Percentiles rank a stretch among this genome's conserved stretches.
Evolutionary conservation across 2,888 invertebrate genomes (phyloP).

Genomic region (Synanthedon tipuliformis): DNA sequence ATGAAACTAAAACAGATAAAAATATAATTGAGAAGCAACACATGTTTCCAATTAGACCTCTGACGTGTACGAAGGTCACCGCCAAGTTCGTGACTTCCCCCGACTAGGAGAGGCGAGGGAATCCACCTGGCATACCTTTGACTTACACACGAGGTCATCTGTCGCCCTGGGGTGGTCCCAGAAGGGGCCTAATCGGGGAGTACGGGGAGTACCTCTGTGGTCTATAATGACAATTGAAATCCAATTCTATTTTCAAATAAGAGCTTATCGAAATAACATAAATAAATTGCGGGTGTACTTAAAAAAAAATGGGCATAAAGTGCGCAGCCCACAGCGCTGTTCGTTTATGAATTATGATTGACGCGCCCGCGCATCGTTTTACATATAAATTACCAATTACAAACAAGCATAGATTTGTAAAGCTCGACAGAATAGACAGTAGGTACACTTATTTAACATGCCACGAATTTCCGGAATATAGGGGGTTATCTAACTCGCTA

Average conservation of each 20-base stretch:
- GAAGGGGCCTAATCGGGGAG: not conserved
- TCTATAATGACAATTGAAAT: not conserved
- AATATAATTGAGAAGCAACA: no score
- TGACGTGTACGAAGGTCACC: no score
- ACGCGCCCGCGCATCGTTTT: conserved; percentile 49
- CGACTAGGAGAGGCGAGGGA: no score
- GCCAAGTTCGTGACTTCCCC: no score
- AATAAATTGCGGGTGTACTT: not conserved
- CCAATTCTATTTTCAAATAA: not conserved
- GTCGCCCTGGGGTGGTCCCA: conserved; percentile 5
- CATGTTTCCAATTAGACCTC: no score
- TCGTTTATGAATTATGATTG: conserved; percentile 28
- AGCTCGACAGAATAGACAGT: no score
- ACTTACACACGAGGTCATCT: no score
- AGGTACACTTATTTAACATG: no score
- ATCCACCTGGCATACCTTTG: no score
- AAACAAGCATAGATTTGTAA: not conserved
- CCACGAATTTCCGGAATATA: no score
- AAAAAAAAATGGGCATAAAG: not conserved
- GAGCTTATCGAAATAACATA: not conserved
- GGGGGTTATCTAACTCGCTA: no score
- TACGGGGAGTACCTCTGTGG: conserved; percentile 2
- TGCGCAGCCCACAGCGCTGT: not conserved
- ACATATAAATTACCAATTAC: conserved; percentile 61
- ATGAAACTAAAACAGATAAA: no score